Evolutionary conservation across 2,113 vertebrate species (phyloP), one percentile per base, ranked within the genome.

Genomic region (Amblyornis subalaris): DNA sequence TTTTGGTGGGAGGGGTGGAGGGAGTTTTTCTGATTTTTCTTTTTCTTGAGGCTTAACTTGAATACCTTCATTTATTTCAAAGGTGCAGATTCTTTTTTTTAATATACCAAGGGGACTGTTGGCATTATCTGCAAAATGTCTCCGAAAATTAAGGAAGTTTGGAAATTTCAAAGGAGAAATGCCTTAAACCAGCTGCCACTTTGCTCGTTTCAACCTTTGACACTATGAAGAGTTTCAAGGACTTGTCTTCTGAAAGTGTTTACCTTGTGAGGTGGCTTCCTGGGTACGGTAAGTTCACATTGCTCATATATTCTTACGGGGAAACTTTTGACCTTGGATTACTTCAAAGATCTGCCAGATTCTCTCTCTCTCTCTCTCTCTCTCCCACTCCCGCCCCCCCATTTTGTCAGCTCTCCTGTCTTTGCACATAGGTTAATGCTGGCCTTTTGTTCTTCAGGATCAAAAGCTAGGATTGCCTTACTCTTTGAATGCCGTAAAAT

Each of bases 261-360:
- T 95, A 94, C 81, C 85, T 83, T 92, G 67, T 67, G 91, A 89
- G 93, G 85, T 92, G 82, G 74, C 91, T 96, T 95, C 93, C 91
- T 83, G 93, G 85, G 85, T 73, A 94, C 2, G 25, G n/a, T 89
- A 85, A 93, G 62, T 96, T 96, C 77, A 91, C 58, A 72, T 91
- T 70, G 80, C 70, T 92, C 67, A 31, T 95, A 44, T 95, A 85
- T 72, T 94, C 79, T 84, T 79, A 83, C 83, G 72, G 80, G 81
- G 60, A 95, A 95, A 88, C 89, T 94, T 95, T 93, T 95, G 93
- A 91, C 94, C 89, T 95, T 94, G 71, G 78, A 60, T 95, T 87
- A 91, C 81, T 94, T 96, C 87, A 95, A 96, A 94, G 89, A 54
- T 89, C 81, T 85, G 62, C 91, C 58, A 50, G 54, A 79, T 75